Evolutionary conservation across 2,888 invertebrate species (phyloP).

Genomic region (Troides oblongomaculatus): DNA sequence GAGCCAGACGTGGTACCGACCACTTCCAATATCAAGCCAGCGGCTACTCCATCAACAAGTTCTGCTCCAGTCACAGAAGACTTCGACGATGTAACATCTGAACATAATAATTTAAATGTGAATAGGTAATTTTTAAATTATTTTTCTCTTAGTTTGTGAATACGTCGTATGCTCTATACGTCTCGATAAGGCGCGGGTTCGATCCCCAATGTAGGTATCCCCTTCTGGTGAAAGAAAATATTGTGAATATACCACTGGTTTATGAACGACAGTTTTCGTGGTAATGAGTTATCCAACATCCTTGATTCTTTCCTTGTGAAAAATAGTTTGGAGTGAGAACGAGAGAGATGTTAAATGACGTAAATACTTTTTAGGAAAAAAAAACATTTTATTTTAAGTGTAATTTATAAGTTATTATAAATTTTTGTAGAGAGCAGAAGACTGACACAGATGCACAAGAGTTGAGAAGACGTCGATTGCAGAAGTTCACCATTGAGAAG

Average conservation of each 20-base stretch:
- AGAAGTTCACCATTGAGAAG: constrained; percentile 82
- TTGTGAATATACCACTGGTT: no score
- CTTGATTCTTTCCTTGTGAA: no score
- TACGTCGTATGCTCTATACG: no score
- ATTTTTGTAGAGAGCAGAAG: constrained; percentile 58
- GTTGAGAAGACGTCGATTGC: constrained; percentile 87
- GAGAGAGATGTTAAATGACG: no score
- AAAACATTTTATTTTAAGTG: neutral
- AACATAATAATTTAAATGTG: constrained; percentile 47
- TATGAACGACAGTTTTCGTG: no score
- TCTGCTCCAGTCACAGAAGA: constrained; percentile 32
- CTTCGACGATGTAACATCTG: constrained; percentile 40
- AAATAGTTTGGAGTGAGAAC: no score
- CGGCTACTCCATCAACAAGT: constrained; percentile 53
- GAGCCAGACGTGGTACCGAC: constrained; percentile 62
- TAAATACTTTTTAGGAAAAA: no score
- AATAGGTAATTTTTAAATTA: constrained; percentile 41
- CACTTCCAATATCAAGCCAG: constrained; percentile 48
- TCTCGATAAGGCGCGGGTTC: no score
- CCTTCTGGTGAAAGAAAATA: no score
- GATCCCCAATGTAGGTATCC: no score
- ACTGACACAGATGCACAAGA: constrained; percentile 82
- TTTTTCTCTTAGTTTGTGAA: no score
- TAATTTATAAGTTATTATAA: neutral
- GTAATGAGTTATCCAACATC: no score